Percentiles rank a stretch among this genome's conserved stretches.
Conservation (phyloP, 2,113 vertebrate species). For the Trichechus manatus region DNA sequence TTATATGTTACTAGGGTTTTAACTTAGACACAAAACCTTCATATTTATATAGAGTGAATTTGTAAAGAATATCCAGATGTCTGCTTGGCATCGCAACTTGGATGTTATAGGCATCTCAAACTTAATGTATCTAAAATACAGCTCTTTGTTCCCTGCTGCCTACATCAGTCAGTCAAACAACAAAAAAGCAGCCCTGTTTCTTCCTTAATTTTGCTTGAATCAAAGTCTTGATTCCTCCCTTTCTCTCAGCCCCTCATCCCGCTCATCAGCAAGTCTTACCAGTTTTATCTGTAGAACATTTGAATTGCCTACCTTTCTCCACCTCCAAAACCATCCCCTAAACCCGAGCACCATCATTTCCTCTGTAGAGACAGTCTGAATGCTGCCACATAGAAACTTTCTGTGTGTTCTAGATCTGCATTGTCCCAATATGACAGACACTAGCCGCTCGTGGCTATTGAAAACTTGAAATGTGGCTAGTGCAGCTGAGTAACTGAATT, state of each 20-base stretch:
- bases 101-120: background rate
- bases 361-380: too few relatives aligned
- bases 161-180: background rate
- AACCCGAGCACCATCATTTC: too few relatives aligned
- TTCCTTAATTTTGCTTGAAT: background rate
- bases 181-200: background rate
- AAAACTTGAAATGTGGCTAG: too few relatives aligned
- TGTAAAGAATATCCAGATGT: background rate
- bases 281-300: background rate
- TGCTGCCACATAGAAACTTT: too few relatives aligned
- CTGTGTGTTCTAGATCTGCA: too few relatives aligned
- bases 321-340: too few relatives aligned
- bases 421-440: too few relatives aligned
- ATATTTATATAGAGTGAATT: background rate
- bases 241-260: background rate
- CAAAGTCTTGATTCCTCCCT: background rate
- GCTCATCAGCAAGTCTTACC: background rate
- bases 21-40: background rate
- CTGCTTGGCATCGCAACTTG: background rate
- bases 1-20: background rate
- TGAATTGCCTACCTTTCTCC: background rate
- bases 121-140: background rate
- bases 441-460: too few relatives aligned
- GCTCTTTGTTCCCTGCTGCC: background rate
- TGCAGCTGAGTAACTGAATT: too few relatives aligned